Conservation (phyloP, 2,888 invertebrate species). For the Busseola fusca region DNA sequence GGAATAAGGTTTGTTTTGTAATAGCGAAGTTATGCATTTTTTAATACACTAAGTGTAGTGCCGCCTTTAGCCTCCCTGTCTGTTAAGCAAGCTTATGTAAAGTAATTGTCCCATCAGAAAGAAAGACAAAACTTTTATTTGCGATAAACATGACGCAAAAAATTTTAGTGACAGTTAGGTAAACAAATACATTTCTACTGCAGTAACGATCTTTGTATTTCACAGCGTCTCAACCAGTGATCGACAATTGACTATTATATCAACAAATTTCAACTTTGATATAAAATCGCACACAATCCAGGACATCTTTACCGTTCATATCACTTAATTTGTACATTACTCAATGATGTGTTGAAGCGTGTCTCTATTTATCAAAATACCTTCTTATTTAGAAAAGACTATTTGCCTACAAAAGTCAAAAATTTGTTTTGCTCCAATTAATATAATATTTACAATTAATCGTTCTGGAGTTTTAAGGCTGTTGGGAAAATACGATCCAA, state of each 20-base stretch:
- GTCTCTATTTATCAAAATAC: conserved; percentile 37
- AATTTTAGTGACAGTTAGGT: not conserved
- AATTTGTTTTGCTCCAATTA: conserved; percentile 7
- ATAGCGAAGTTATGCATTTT: not conserved
- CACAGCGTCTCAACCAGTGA: conserved; percentile 53
- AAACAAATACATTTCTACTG: conserved; percentile 9
- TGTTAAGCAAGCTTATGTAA: not conserved
- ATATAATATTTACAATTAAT: conserved; percentile 32
- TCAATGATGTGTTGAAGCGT: conserved; percentile 39
- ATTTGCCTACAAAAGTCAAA: conserved; percentile 2
- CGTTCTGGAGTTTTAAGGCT: not conserved
- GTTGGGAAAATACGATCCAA: conserved; percentile 3
- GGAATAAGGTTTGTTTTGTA: not conserved
- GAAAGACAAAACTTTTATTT: too few relatives aligned
- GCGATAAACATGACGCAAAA: too few relatives aligned
- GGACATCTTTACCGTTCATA: conserved; percentile 46
- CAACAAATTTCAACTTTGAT: conserved; percentile 43
- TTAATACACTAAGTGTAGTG: not conserved
- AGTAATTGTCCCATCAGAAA: not conserved
- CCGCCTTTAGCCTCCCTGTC: not conserved
- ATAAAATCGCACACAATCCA: conserved; percentile 48
- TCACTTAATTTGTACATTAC: conserved; percentile 61
- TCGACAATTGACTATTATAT: conserved; percentile 56
- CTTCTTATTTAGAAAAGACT: conserved; percentile 28
- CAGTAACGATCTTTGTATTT: conserved; percentile 33